Evolutionary conservation across 2,113 vertebrate species (phyloP).

Genomic region (Nothobranchius kuhntae): DNA sequence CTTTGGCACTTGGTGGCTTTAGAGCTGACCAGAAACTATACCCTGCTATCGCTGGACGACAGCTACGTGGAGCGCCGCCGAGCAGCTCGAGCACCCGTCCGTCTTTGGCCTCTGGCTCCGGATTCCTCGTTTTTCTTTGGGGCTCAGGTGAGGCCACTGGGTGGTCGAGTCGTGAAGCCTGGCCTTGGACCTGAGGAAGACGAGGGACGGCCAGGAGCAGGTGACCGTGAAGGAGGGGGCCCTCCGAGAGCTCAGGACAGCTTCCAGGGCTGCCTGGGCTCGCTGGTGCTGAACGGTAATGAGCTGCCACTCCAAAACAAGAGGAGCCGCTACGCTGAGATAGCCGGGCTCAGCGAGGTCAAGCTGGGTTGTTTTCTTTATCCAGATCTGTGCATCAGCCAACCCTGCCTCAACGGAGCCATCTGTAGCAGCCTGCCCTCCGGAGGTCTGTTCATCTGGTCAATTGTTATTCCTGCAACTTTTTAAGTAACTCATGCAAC

Average conservation of each 20-base stretch:
- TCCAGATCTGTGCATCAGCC: constrained; percentile 87
- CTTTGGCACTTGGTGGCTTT: constrained; percentile 91
- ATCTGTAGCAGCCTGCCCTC: constrained; percentile 87
- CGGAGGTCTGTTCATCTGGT: constrained; percentile 80
- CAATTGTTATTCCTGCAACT: neutral
- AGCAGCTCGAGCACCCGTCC: constrained; percentile 82
- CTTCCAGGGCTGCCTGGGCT: constrained; percentile 94
- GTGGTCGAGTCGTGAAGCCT: constrained; percentile 60
- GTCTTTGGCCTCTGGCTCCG: constrained; percentile 85
- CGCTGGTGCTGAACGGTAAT: constrained; percentile 86
- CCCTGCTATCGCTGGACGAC: constrained; percentile 90
- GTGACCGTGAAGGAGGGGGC: constrained; percentile 63
- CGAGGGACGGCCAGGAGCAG: constrained; percentile 76
- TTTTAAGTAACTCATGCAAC: constrained; percentile 3
- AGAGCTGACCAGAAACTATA: constrained; percentile 94
- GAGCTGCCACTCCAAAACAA: constrained; percentile 93
- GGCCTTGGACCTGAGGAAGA: constrained; percentile 81
- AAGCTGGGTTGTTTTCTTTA: constrained; percentile 93
- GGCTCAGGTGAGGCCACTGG: constrained; percentile 86
- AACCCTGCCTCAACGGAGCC: constrained; percentile 90
- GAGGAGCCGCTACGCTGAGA: constrained; percentile 90
- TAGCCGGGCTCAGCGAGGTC: constrained; percentile 89
- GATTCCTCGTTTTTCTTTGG: constrained; percentile 92
- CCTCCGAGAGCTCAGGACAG: constrained; percentile 85
- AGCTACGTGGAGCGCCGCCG: constrained; percentile 92